phyloP scores from a whole-genome alignment of 2,888 invertebrate species.

The Lasiommata megera region DNA sequence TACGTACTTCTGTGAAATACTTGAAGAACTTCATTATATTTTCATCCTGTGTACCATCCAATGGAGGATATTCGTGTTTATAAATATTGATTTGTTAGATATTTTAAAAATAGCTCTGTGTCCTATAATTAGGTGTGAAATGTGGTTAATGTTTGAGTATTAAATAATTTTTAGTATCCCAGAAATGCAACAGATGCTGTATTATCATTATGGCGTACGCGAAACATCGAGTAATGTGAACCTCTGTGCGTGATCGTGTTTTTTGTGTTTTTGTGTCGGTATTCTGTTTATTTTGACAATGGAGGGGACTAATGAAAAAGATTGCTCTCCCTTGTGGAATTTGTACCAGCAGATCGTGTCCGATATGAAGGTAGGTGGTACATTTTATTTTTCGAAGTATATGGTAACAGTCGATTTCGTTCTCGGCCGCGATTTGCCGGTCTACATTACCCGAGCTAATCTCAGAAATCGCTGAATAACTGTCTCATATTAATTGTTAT shows the following conservation, averaged over 20 bases:
- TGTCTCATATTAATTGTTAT: too few relatives aligned
- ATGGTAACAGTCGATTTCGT: constrained; percentile 6
- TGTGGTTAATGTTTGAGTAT: constrained; percentile 55
- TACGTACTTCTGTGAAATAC: constrained; percentile 16
- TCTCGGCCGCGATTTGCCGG: not conserved
- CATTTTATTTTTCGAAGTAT: constrained; percentile 23
- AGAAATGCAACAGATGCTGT: constrained; percentile 69
- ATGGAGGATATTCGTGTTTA: constrained; percentile 73
- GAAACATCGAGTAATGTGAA: constrained; percentile 49
- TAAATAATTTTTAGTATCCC: constrained; percentile 32
- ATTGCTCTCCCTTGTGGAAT: constrained; percentile 94
- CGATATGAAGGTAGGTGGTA: constrained; percentile 95
- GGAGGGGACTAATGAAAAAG: constrained; percentile 88
- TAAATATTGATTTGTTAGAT: constrained; percentile 78
- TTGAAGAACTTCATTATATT: constrained; percentile 33
- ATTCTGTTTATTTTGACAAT: constrained; percentile 76
- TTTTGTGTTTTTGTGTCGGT: constrained; percentile 51
- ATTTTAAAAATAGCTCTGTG: constrained; percentile 53
- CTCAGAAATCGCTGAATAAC: too few relatives aligned
- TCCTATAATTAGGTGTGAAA: constrained; percentile 57
- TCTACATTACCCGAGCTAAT: not conserved
- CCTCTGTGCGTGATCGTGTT: constrained; percentile 53
- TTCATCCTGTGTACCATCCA: constrained; percentile 42
- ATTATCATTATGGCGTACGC: constrained; percentile 51
- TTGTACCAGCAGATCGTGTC: constrained; percentile 97